phyloP scores from a whole-genome alignment of 2,113 vertebrate genomes.

The Rhynchopsitta pachyrhyncha region DNA sequence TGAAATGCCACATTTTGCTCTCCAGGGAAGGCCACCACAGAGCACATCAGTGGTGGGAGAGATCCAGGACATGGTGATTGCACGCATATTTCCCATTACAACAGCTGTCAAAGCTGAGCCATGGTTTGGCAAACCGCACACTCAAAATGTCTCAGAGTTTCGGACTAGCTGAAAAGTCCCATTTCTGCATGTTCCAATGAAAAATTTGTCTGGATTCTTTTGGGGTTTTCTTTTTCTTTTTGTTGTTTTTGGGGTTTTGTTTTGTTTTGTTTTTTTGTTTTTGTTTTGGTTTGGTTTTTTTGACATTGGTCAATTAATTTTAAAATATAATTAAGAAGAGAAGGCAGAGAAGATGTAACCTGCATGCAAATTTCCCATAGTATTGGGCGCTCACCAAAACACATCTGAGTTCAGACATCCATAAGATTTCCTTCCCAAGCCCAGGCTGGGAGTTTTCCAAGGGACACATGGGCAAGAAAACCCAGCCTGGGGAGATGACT shows the following conservation, averaged over 20 bases:
- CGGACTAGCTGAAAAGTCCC: not conserved
- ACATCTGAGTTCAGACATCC: not conserved
- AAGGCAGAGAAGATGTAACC: not conserved
- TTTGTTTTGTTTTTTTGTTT: not conserved
- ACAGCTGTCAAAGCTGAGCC: accelerated
- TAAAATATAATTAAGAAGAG: not conserved
- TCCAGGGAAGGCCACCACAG: not conserved
- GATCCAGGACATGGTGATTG: not conserved
- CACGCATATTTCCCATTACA: not conserved
- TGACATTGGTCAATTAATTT: not conserved
- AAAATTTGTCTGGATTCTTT: not conserved
- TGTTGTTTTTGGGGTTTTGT: not conserved
- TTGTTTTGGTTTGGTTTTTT: not conserved
- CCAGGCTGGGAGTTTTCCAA: not conserved
- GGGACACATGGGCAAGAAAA: not conserved
- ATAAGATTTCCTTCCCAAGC: not conserved
- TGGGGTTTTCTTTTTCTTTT: not conserved
- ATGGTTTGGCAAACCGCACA: not conserved
- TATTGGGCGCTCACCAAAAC: not conserved
- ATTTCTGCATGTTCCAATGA: not conserved
- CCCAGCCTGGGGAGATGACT: not conserved
- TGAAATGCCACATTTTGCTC: not conserved
- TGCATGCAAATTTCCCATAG: not conserved
- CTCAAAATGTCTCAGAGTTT: not conserved
- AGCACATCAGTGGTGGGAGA: accelerated